Base-by-base conservation (phyloP, 2,797 vertebrate genomes). In the Sebastes trivittatus region DNA sequence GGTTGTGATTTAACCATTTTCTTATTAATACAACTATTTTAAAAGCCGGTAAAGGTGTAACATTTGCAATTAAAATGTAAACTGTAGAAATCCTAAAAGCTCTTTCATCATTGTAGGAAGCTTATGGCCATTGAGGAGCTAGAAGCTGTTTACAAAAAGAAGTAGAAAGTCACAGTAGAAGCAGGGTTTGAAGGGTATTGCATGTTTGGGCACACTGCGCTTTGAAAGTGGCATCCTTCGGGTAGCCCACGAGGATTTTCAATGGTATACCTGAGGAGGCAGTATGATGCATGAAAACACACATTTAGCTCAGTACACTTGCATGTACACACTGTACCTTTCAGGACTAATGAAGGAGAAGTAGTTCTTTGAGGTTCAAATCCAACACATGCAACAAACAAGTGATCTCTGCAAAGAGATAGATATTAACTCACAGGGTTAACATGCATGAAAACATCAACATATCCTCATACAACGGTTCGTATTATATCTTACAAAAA, bases 201-300 rank as follows among this genome's bases (percentile, higher is more conserved):
- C 68, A 34, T 87, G 76, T 87, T 87, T 87, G 78, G 77, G 66
- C 49, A 61, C 34, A 22, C 56, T 80, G 68, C 14, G 38, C 84
- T 92, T 92, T 92, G 82, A 93, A 92, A 87, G 76, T 75, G 71
- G 32, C 80, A 67, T 90, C 91, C 88, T 90, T 86, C 66, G 68
- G 91, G 87, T 81, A 86, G 80, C 87, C 88, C 87, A 83, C 62
- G 10, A 89, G 87, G 84, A 11, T 55, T 91, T 20, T 14, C 34
- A 18, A 22, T 55, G 36, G 30, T 75, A 7, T 32, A 88, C 88
- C 88, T 68, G 75, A 72, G 80, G 80, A 88, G 74, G 80, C 64
- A 84, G 32, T 34, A 52, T 34, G 54, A 54, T 81, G 74, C 25
- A 49, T 38, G 32, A 68, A 89, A 84, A 87, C 75, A 75, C 34